A percentile compares a stretch with the other conserved stretches of the same genome.
These are phyloP conservation scores for Eubasilissa splendida DNA, from an alignment of 2,888 invertebrate species.

Conservation along the genomic window DNA sequence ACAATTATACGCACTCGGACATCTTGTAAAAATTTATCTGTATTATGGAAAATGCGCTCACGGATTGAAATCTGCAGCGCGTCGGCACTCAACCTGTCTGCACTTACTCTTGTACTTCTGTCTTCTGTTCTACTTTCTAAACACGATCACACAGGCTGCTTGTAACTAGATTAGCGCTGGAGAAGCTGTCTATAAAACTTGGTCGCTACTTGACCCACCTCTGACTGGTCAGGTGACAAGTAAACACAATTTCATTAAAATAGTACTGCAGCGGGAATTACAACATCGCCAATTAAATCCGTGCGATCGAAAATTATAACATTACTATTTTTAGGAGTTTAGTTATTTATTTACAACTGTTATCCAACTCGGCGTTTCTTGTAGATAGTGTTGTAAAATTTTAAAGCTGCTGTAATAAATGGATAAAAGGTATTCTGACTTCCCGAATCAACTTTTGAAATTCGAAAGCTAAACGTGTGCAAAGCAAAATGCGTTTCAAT, in stretches of 20 bases:
- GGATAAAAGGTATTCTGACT: no score
- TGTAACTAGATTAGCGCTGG: constrained; percentile 55
- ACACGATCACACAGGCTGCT: constrained; percentile 51
- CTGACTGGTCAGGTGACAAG: constrained; percentile 4
- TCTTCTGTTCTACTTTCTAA: constrained; percentile 57
- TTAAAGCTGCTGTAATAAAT: no score
- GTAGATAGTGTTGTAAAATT: background rate
- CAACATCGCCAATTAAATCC: background rate
- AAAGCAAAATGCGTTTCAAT: no score
- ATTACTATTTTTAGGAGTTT: no score
- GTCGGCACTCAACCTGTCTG: constrained; percentile 44
- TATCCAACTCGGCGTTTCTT: no score
- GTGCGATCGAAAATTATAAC: no score
- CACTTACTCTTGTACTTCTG: constrained; percentile 35
- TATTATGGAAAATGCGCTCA: constrained; percentile 1
- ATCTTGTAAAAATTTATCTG: background rate
- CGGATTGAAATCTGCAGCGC: background rate
- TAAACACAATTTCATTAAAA: background rate
- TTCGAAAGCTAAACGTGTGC: no score
- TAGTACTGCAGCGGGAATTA: background rate
- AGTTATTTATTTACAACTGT: no score
- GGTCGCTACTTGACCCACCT: constrained; percentile 47
- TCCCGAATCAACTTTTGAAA: no score
- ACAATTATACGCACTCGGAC: no score
- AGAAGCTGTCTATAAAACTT: constrained; percentile 50